A percentile compares a stretch with the other conserved stretches of the same genome.
Conservation (phyloP, 92 coral and sea anemone genomes). For the Bergia sp. region DNA sequence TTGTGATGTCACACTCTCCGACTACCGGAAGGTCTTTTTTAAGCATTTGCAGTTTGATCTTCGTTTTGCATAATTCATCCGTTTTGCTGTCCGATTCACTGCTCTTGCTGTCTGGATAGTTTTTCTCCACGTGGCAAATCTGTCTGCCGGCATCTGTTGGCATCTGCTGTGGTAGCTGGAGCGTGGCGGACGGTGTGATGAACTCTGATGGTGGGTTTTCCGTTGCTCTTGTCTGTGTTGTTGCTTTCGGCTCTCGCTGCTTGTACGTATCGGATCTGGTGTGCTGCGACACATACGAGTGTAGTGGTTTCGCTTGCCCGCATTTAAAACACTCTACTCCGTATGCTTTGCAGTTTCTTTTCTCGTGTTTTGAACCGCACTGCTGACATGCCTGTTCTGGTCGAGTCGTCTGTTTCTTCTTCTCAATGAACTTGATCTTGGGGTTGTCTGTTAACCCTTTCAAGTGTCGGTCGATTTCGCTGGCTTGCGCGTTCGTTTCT, state of each 20-base stretch:
- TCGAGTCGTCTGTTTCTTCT: conserved; percentile 33
- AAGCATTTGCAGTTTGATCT: conserved; percentile 52
- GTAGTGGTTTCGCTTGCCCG: conserved; percentile 56
- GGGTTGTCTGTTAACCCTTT: conserved; percentile 28
- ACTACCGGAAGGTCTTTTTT: conserved; percentile 50
- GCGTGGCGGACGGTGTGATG: conserved; percentile 15
- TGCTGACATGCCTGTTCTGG: conserved; percentile 29
- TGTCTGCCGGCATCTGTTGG: conserved; percentile 18
- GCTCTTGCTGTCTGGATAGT: background rate
- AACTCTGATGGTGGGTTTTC: background rate
- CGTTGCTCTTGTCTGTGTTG: conserved; percentile 16
- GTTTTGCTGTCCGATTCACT: conserved; percentile 9
- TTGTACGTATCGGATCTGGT: background rate
- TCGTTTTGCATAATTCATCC: conserved; percentile 13
- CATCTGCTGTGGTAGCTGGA: background rate
- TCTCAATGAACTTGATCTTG: conserved; percentile 43
- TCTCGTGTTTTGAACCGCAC: conserved; percentile 51
- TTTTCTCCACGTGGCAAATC: conserved; percentile 14
- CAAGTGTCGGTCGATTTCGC: conserved; percentile 50
- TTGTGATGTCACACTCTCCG: conserved; percentile 50
- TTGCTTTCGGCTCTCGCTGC: conserved; percentile 13
- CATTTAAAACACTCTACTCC: conserved; percentile 55
- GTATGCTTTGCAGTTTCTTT: conserved; percentile 50
- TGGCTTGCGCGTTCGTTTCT: conserved; percentile 51
- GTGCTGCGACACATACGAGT: conserved; percentile 55